Base-by-base conservation (phyloP, 2,797 vertebrate species). In the Gymnoscopelus braueri region DNA sequence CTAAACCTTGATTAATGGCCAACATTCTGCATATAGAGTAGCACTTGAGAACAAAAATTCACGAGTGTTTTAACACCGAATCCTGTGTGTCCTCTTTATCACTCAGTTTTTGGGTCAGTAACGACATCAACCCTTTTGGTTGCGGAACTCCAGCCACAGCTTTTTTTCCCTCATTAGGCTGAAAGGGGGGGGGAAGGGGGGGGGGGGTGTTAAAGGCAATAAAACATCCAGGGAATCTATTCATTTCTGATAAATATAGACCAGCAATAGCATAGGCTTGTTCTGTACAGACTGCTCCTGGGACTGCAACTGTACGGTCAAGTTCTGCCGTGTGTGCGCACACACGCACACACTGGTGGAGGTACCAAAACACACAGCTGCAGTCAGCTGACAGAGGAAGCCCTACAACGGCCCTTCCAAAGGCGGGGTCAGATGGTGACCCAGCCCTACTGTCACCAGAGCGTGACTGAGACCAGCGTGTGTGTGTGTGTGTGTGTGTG, bases 321-420 rank as follows among this genome's bases (percentile, higher is more conserved):
- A 14, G 58, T 11, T 67, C 3, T 35, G 26, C 8, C 47, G 19
- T 62, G 57, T 32, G 19, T 14, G 32, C 61, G 66, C 65, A 19
- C 19, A 19, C 19, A 19, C 19, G 1, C 19, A 19, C 19, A 19
- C 19, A 55, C 1, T n/a, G n/a, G n/a, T n/a, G n/a, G 0, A 5
- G 57, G 60, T 67, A 62, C 57, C 3, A 68, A 69, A 62, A 69
- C n/a, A 60, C 51, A 50, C 39, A n/a, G 49, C 48, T 19, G 10
- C 51, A 32, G 72, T 79, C 80, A 81, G 71, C 72, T 77, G 83
- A 79, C 64, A 64, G 60, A 75, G 72, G 70, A 69, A 70, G 55
- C 69, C 74, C 62, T 56, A 47, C 50, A 47, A 5, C 3, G 35
- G 62, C 39, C 62, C 58, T 39, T 59, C 32, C 56, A 15, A 51